phyloP scores from a whole-genome alignment of 2,113 vertebrate genomes.

The Chamaea fasciata region DNA sequence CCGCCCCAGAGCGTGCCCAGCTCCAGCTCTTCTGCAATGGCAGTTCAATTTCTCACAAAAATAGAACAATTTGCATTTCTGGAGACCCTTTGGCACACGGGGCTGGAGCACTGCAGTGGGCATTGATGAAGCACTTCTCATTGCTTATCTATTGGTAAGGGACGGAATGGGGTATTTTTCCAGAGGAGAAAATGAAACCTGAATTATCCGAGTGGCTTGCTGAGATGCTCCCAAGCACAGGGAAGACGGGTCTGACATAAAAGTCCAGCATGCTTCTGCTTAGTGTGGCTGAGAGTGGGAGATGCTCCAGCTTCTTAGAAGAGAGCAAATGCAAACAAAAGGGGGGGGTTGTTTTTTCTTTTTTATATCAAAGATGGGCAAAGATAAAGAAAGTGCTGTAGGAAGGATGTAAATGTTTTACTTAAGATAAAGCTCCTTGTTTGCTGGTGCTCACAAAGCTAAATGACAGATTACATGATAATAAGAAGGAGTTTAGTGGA shows the following conservation, averaged over 20 bases:
- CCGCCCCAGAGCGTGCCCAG: neutral
- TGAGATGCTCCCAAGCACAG: neutral
- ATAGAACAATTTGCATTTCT: neutral
- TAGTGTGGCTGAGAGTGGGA: neutral
- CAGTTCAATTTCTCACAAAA: neutral
- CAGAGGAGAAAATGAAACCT: neutral
- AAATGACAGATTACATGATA: neutral
- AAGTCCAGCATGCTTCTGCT: neutral
- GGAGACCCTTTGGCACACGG: accelerated
- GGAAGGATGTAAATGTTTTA: neutral
- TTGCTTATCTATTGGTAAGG: neutral
- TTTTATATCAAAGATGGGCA: neutral
- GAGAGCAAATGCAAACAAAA: neutral
- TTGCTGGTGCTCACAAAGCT: neutral
- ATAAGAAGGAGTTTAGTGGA: neutral
- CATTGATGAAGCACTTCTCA: neutral
- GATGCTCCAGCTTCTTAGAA: neutral
- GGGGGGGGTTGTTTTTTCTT: neutral
- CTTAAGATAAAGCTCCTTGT: neutral
- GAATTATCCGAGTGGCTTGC: neutral
- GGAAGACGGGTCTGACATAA: neutral
- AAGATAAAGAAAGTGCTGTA: neutral
- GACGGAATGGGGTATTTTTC: neutral
- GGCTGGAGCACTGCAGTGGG: neutral
- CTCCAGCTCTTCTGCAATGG: neutral